Percentiles rank a stretch among this genome's conserved stretches.
Evolutionary conservation across 2,113 vertebrate genomes (phyloP).

Genomic region (Pterocles burchelli): DNA sequence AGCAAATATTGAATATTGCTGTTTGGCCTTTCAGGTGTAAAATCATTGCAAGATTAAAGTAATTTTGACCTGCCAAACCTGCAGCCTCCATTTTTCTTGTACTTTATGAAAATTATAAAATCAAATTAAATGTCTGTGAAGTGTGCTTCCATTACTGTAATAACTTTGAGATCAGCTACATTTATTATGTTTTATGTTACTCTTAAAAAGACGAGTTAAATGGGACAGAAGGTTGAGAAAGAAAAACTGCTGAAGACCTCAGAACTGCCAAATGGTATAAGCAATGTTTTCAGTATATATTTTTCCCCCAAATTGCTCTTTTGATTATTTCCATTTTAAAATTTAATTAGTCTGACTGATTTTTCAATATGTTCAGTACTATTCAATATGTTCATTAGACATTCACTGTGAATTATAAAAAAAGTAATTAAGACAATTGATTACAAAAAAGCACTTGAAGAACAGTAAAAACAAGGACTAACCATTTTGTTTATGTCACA

Average conservation of each 20-base stretch:
- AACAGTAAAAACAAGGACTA: neutral
- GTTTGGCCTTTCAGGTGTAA: neutral
- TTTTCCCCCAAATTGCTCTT: neutral
- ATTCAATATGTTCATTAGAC: neutral
- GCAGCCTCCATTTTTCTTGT: neutral
- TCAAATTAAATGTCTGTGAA: neutral
- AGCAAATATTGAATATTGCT: neutral
- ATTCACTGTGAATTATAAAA: neutral
- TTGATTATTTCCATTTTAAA: neutral
- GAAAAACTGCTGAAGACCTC: neutral
- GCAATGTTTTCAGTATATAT: neutral
- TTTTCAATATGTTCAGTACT: neutral
- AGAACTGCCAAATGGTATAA: neutral
- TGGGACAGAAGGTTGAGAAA: neutral
- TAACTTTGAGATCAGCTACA: neutral
- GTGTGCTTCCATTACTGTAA: neutral
- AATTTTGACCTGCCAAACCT: neutral
- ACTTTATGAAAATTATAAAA: neutral
- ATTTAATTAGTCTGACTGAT: neutral
- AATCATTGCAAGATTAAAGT: neutral
- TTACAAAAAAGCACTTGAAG: neutral
- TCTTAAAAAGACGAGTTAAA: neutral
- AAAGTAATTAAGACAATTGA: neutral
- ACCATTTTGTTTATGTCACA: neutral
- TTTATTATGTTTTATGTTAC: neutral